A percentile compares a stretch with the other conserved stretches of the same genome.
Conservation (phyloP, 2,888 invertebrate species). For the Dascillus cervinus region DNA sequence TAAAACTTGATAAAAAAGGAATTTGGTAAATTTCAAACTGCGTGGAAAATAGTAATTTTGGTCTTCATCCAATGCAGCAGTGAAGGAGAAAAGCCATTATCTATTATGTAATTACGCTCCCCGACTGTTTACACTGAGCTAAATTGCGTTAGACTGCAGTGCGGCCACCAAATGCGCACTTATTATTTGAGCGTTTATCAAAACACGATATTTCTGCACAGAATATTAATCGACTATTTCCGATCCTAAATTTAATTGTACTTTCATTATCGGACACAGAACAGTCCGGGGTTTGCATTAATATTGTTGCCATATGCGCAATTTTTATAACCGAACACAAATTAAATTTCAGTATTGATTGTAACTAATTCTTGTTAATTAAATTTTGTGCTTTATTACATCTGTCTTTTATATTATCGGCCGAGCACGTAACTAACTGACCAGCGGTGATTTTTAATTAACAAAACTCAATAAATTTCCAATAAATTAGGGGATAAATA, state of each 20-base stretch:
- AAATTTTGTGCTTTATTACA: no score
- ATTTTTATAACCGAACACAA: no score
- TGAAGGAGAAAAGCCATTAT: constrained; percentile 9
- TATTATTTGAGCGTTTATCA: constrained; percentile 22
- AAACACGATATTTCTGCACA: constrained; percentile 12
- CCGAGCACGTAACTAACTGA: no score
- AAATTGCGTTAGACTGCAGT: constrained; percentile 17
- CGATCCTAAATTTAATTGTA: constrained; percentile 2
- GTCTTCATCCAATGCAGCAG: constrained; percentile 3
- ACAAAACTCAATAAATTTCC: no score
- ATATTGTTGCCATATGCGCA: background rate
- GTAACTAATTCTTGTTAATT: no score
- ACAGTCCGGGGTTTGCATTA: background rate
- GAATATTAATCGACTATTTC: constrained; percentile 14
- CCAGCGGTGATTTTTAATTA: no score
- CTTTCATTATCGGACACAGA: background rate
- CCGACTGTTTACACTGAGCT: constrained; percentile 13
- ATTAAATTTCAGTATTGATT: no score
- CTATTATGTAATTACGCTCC: constrained; percentile 14
- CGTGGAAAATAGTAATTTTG: constrained; percentile 5
- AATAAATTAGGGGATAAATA: no score
- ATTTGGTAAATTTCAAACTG: no score
- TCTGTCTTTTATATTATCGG: no score
- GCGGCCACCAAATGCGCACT: constrained; percentile 17
- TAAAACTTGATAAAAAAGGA: no score